Evolutionary conservation across 2,113 vertebrate genomes (phyloP).

Genomic region (Notothenia coriiceps): DNA sequence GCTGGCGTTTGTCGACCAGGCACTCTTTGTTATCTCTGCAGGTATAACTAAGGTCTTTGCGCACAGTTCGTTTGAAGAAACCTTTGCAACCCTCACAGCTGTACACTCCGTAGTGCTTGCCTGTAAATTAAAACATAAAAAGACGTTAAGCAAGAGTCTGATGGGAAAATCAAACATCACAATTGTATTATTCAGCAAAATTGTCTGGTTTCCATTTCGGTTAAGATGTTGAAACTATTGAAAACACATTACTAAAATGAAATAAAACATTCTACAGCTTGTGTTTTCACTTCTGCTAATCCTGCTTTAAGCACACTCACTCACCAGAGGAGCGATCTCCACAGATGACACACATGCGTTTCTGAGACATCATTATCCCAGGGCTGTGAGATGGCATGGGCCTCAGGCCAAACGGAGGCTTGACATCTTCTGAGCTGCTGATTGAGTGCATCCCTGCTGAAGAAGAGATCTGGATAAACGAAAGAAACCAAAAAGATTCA

Average conservation of each 20-base stretch:
- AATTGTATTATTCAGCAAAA: no score
- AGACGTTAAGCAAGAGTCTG: neutral
- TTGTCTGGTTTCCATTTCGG: neutral
- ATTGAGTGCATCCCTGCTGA: slow-evolving; percentile 90
- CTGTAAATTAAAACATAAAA: slow-evolving; percentile 73
- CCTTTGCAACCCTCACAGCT: slow-evolving; percentile 98
- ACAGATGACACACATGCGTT: slow-evolving; percentile 92
- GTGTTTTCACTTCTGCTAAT: slow-evolving; percentile 27
- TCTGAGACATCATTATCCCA: slow-evolving; percentile 87
- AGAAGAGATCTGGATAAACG: slow-evolving; percentile 86
- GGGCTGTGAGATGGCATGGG: slow-evolving; percentile 87
- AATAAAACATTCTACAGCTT: slow-evolving; percentile 8
- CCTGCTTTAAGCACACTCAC: slow-evolving; percentile 30
- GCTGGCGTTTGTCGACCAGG: slow-evolving; percentile 96
- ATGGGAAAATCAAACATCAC: neutral
- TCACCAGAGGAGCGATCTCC: slow-evolving; percentile 93
- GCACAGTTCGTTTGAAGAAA: slow-evolving; percentile 96
- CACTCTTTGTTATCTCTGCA: slow-evolving; percentile 98
- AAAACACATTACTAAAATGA: neutral
- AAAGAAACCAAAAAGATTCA: slow-evolving; percentile 5
- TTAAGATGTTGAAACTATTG: neutral
- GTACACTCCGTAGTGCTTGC: slow-evolving; percentile 97
- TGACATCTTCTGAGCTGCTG: slow-evolving; percentile 92
- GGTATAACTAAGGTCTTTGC: slow-evolving; percentile 96
- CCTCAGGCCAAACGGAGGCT: slow-evolving; percentile 90